Base-by-base conservation (phyloP, 1,140 invertebrate species). In the Belonocnema kinseyi region DNA sequence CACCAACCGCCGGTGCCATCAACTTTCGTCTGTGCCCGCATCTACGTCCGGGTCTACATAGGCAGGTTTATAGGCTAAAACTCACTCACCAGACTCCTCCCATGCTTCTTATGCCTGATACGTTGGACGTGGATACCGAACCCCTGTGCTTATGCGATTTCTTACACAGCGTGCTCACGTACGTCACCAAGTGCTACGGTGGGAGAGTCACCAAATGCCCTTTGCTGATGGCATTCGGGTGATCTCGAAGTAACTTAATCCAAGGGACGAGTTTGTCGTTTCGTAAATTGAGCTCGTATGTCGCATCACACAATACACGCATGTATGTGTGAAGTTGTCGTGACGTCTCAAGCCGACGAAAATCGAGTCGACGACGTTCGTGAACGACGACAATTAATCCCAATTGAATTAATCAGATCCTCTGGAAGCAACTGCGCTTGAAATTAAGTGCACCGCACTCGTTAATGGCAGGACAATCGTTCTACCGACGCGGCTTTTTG, bases 11-110 rank as follows among this genome's bases (percentile, higher is more conserved):
- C 76, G 79, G 83, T 76, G 77, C 81, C 83, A 82, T 84, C 79
- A 81, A 84, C 81, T 78, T 73, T 74, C 52, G 54, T 74, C 72
- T 21, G 74, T 72, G 53, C 77, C 78, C 26, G 26, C 5, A 33
- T 33, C 26, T 33, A 33, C 26, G 26, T 33, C 26, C 5, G 26
- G 2, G 52, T 73, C 77, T 74, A 80, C 82, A 75, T 80, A 77
- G 76, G 76, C 82, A 74, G 74, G 76, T 81, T 82, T 81, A 82
- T 83, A 83, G 82, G 80, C 80, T 81, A 83, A 83, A 83, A 83
- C 77, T 77, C 58, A 72, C 77, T 72, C 76, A 74, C 76, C 77
- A 61, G 56, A 58, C 13, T 19, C 46, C 52, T 61, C 74, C 53
- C 56, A 76, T 75, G 61, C 56, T 79, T 74, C 77, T 75, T 76